These are phyloP conservation scores for Heterodera schachtii DNA, from an alignment of 1,140 invertebrate species.

Conservation along the genomic window DNA sequence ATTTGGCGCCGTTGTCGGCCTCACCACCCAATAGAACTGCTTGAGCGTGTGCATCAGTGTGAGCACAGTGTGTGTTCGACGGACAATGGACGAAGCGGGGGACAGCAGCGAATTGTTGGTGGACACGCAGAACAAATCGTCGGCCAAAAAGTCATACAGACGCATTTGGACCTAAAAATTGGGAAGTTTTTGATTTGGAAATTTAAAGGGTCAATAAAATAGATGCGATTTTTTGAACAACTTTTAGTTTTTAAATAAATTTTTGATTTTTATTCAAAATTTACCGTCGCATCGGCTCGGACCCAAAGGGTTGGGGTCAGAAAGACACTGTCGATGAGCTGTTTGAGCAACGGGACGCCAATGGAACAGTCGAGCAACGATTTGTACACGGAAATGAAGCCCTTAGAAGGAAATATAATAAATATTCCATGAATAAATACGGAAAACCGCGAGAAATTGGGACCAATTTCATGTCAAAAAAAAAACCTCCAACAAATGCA, in stretches of 20 bases:
- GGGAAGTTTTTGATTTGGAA: constrained; percentile 79
- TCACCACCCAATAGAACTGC: constrained; percentile 98
- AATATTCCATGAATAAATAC: too few species aligned
- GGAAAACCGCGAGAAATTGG: too few species aligned
- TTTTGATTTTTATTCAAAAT: constrained; percentile 72
- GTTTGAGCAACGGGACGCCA: constrained; percentile 90
- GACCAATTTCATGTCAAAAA: too few species aligned
- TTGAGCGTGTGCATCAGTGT: constrained; percentile 97
- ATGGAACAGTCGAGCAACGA: constrained; percentile 90
- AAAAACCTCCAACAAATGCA: constrained; percentile 55
- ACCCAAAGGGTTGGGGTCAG: constrained; percentile 99
- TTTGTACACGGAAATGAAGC: constrained; percentile 76
- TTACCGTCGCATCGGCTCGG: constrained; percentile 73
- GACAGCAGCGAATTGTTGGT: constrained; percentile 85
- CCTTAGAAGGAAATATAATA: neutral
- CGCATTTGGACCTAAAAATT: constrained; percentile 82
- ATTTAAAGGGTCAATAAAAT: constrained; percentile 80
- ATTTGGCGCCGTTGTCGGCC: constrained; percentile 71
- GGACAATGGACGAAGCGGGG: constrained; percentile 76
- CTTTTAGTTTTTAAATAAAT: neutral
- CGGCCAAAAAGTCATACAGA: constrained; percentile 93
- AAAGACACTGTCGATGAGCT: constrained; percentile 95
- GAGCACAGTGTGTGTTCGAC: constrained; percentile 91
- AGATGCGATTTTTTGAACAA: constrained; percentile 79
- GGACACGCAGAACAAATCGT: constrained; percentile 88